phyloP scores from a whole-genome alignment of 2,113 vertebrate genomes.

The Thomomys bottae region DNA sequence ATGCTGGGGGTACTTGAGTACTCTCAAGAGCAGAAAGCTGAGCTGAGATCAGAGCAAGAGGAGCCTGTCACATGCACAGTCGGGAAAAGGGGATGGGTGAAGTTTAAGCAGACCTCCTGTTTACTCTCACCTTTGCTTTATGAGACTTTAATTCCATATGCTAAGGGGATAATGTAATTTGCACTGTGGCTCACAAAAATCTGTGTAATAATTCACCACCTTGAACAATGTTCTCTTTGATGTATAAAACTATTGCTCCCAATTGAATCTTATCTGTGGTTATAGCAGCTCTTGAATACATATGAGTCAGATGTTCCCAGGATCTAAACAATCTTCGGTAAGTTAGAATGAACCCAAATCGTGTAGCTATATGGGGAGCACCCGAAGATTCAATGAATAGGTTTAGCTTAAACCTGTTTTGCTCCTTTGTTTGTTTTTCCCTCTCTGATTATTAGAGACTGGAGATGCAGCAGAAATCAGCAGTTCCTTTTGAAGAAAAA shows the following conservation, averaged over 20 bases:
- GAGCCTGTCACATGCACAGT: not conserved
- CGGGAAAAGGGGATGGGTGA: not conserved
- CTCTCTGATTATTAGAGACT: not conserved
- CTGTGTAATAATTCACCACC: slow-evolving; percentile 11
- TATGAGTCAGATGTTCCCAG: slow-evolving; percentile 60
- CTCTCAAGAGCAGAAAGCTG: not conserved
- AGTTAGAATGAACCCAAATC: not conserved
- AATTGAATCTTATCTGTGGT: slow-evolving; percentile 43
- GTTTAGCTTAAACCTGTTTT: not conserved
- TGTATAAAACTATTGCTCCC: slow-evolving; percentile 32
- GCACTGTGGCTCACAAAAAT: not conserved
- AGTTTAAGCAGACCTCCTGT: not conserved
- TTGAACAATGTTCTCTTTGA: slow-evolving; percentile 48
- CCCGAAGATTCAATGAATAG: not conserved
- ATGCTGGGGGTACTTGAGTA: too few relatives aligned
- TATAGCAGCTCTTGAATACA: slow-evolving; percentile 48
- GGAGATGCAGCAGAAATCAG: not conserved
- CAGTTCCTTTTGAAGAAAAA: not conserved
- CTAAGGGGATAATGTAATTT: not conserved
- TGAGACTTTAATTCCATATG: slow-evolving; percentile 34
- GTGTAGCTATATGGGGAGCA: not conserved
- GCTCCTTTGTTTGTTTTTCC: not conserved
- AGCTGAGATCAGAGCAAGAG: not conserved
- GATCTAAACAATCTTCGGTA: slow-evolving; percentile 44
- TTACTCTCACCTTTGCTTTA: not conserved